Evolutionary conservation across 2,113 vertebrate species (phyloP), one percentile per base, ranked within the genome.

Genomic region (Numenius arquata): DNA sequence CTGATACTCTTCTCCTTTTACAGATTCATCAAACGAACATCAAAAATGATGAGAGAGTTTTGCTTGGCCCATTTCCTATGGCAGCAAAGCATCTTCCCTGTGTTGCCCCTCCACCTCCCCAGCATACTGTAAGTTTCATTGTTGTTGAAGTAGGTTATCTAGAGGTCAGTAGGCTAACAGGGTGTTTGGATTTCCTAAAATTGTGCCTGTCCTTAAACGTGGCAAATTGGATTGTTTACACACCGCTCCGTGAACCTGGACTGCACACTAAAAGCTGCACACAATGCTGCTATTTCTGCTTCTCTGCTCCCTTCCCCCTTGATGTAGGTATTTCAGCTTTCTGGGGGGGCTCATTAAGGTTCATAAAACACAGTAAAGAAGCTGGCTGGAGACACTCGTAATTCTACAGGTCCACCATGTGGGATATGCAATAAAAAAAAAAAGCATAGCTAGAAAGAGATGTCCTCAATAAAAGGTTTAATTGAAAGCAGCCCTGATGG

Each of bases 181-280:
- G 95, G 97, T 98, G 98, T 98, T 98, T 98, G 97, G 97, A 98
- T 98, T 99, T 99, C 98, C 98, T 98, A 99, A 99, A 98, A 98
- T 98, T 98, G 98, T 99, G 97, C 98, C 96, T 97, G 95, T 96
- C 94, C 85, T 95, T 80, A 92, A 96, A 96, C 5, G 75, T 94
- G 92, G 91, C 74, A 45, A 87, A 76, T 53, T n/a, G 30, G 91
- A 97, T 98, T 97, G 96, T 97, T 96, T 90, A 93, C n/a, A 50
- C 75, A 88, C 66, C 29, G n/a, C 87, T 85, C 66, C 0, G 5
- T 90, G 97, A 85, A 93, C 65, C 85, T 34, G 87, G 90, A 47
- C 27, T 0, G 45, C 77, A 71, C 73, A n/a, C 88, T 32, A 15
- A 74, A 91, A 89, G 58, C 73, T 72, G 38, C 29, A 80, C 40